Evolutionary conservation across 1,140 invertebrate genomes (phyloP), one percentile per base, ranked within the genome.

Genomic region (Tenebrio molitor): DNA sequence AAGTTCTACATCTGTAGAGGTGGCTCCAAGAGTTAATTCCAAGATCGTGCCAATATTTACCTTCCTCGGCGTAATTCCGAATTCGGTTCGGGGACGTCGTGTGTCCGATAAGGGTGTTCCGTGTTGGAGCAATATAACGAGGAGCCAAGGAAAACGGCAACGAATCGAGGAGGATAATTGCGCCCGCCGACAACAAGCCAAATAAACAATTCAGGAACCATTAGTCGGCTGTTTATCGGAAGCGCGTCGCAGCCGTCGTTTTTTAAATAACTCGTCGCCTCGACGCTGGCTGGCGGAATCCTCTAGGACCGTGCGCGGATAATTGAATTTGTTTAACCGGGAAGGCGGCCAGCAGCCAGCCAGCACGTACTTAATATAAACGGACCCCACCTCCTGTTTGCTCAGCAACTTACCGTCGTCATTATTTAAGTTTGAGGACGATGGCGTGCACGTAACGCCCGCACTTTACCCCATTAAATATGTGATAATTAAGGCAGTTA

Each of bases 181-280:
- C 50, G 19, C 19, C 14, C 50, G 23, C 1, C 50, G 10, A 25
- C 50, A 14, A 58, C 50, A 58, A 58, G 8, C 50, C 50, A 58
- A 58, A 58, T 58, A 58, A 58, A 58, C 50, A 58, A 58, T 65
- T 65, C 33, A 65, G 39, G 62, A 65, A 65, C 33, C 62, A 65
- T 65, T 65, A 42, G 62, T 65, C 62, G 58, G 58, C 39, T 65
- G 62, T 65, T 65, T 65, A 42, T 65, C 33, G 62, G 15, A 63
- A 63, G 23, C 44, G 23, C 44, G 44, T 50, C 44, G 44, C 21
- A 8, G 44, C 0, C 44, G 44, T 50, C 44, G 44, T 50, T 50
- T 50, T 50, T 50, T 50, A 50, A 50, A 50, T 50, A 50, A 50
- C 44, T 50, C 50, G 50, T 58, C 50, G 50, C 50, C 50, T 58